phyloP scores from a whole-genome alignment of 2,888 invertebrate species.

The Liposcelis brunnea region DNA sequence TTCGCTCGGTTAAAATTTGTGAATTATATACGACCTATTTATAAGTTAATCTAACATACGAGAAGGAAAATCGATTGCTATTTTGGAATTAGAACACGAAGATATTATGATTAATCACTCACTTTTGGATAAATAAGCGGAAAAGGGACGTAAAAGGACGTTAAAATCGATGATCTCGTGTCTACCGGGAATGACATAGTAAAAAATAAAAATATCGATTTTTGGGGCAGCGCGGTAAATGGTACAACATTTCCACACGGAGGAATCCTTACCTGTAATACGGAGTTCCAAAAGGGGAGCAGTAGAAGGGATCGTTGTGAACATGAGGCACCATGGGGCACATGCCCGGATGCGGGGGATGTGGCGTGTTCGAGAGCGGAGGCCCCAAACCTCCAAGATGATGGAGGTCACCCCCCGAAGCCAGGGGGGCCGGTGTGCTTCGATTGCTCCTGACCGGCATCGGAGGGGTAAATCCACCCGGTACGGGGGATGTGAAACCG shows the following conservation, averaged over 20 bases:
- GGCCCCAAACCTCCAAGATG: conserved; percentile 3
- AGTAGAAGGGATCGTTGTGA: conserved; percentile 38
- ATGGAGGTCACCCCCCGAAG: conserved; percentile 7
- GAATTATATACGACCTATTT: too few relatives aligned
- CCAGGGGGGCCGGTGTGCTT: conserved; percentile 7
- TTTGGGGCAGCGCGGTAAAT: too few relatives aligned
- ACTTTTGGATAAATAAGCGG: neutral
- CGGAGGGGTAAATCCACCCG: conserved; percentile 12
- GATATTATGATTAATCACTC: too few relatives aligned
- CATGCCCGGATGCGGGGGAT: conserved; percentile 25
- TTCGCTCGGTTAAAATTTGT: too few relatives aligned
- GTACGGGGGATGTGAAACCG: conserved; percentile 8
- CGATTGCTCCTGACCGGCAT: conserved; percentile 10
- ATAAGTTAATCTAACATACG: too few relatives aligned
- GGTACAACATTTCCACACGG: too few relatives aligned
- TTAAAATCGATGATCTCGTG: neutral
- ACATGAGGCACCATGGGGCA: conserved; percentile 26
- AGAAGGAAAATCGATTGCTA: too few relatives aligned
- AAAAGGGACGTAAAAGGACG: neutral
- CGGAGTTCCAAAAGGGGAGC: conserved; percentile 37
- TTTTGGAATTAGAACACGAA: too few relatives aligned
- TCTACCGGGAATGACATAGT: neutral
- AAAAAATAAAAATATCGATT: conserved; percentile 1
- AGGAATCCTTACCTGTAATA: conserved; percentile 35
- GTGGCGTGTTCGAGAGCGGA: conserved; percentile 21